Evolutionary conservation across 2,113 vertebrate genomes (phyloP).

Genomic region (Phalacrocorax carbo): DNA sequence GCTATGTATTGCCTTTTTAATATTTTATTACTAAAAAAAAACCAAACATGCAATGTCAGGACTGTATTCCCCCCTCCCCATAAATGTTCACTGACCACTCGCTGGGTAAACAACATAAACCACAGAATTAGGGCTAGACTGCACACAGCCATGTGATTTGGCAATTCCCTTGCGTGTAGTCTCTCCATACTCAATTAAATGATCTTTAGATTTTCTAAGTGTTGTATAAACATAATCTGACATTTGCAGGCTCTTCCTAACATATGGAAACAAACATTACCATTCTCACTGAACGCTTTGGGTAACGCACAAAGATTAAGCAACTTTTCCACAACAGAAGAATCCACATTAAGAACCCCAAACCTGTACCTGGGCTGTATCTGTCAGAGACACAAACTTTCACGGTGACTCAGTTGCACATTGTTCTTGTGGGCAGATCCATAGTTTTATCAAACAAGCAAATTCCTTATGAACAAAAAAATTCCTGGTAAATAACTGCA

Average conservation of each 20-base stretch:
- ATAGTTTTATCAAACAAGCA: not conserved
- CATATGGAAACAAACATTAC: not conserved
- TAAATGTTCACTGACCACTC: not conserved
- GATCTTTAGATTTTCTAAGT: not conserved
- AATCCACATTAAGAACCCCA: not conserved
- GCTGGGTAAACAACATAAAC: not conserved
- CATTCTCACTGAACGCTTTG: not conserved
- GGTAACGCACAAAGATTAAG: not conserved
- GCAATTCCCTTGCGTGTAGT: not conserved
- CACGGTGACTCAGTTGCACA: not conserved
- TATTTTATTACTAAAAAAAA: not conserved
- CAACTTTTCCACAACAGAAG: not conserved
- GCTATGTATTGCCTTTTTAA: not conserved
- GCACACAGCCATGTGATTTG: accelerated
- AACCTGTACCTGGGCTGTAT: accelerated
- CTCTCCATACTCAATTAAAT: not conserved
- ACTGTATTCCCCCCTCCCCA: not conserved
- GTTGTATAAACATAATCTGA: not conserved
- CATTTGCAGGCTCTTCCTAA: not conserved
- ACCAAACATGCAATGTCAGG: not conserved
- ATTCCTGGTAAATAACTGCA: accelerated
- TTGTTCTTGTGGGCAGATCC: not conserved
- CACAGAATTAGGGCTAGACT: not conserved
- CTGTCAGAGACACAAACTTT: accelerated
- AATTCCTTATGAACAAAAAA: not conserved